Evolutionary conservation across 2,888 invertebrate genomes (phyloP), one percentile per base, ranked within the genome.

Genomic region (Ametastegia equiseti): DNA sequence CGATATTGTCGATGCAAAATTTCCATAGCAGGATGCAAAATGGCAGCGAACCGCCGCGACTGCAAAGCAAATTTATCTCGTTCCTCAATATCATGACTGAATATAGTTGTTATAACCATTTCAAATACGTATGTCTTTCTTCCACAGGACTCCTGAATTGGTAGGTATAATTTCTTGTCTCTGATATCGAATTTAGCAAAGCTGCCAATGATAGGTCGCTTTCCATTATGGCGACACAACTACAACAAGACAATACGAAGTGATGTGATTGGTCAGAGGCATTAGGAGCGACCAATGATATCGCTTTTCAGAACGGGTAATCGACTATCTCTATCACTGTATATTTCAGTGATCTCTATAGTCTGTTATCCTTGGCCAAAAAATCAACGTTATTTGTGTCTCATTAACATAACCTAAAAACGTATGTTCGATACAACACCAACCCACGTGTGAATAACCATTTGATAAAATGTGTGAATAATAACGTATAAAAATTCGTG

Each of bases 401-500:
- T 19, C 23, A 54, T 0, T 7, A 47, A 71, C 47, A 30, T 71
- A 71, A 71, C 71, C 71, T 71, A 15, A 45, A 71, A 71, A 45
- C 36, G 9, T 30, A 27, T 63, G 6, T 63, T 6, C 6, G 23
- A 9, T 27, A 1, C 0, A 30, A 63, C 19, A 19, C 13, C 3
- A 2, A 0, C 19, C 47, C 71, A 71, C 71, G 71, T 71, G 71
- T 71, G 15, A 45, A 30, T 71, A 71, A 27, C 27, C 11, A 47
- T n/a, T n/a, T 13, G 30, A 47, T 30, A 75, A 19, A 60, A 90
- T 89, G 88, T 89, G 88, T 82, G 90, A 92, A 39, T 89, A 67
- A 39, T 67, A 3, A 3, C 36, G 15, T 15, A 39, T 9, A 13
- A 11, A 39, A 39, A 19, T 9, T 1, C 39, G 9, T 7, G 19